Conservation (phyloP, 1,140 invertebrate species). For the Tachypleus tridentatus region DNA sequence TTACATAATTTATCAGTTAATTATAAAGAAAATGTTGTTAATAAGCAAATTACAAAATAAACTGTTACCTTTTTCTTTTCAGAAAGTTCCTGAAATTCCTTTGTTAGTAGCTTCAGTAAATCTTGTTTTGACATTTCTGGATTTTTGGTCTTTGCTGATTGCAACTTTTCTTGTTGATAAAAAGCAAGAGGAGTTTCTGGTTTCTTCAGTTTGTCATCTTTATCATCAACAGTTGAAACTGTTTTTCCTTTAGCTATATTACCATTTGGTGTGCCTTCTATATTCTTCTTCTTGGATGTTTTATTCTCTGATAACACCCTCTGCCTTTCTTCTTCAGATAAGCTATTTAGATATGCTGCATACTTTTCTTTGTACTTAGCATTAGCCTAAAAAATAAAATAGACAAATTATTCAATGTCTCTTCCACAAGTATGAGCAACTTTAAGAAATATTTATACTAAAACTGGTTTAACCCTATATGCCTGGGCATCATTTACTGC, state of each 20-base stretch:
- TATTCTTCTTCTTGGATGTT: conserved; percentile 16
- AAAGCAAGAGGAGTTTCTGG: conserved; percentile 24
- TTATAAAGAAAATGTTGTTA: too few species aligned
- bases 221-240: conserved; percentile 10
- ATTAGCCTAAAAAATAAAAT: conserved; percentile 15
- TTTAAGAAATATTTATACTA: too few species aligned
- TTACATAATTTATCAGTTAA: too few species aligned
- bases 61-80: conserved; percentile 24
- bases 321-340: conserved; percentile 36
- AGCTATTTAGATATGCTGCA: conserved; percentile 35
- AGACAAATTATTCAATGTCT: too few species aligned
- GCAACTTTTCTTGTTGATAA: conserved; percentile 25
- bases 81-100: conserved; percentile 22
- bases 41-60: too few species aligned
- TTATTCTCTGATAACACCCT: conserved; percentile 25
- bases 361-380: conserved; percentile 29
- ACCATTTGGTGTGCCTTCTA: conserved; percentile 12
- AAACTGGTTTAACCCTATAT: too few species aligned
- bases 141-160: conserved; percentile 18
- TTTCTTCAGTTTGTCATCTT: conserved; percentile 20
- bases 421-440: too few species aligned
- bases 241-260: conserved; percentile 5
- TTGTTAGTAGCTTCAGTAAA: conserved; percentile 20
- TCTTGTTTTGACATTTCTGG: conserved; percentile 25
- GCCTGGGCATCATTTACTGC: too few species aligned